phyloP scores from a whole-genome alignment of 2,113 vertebrate species.

The Tetrao urogallus region DNA sequence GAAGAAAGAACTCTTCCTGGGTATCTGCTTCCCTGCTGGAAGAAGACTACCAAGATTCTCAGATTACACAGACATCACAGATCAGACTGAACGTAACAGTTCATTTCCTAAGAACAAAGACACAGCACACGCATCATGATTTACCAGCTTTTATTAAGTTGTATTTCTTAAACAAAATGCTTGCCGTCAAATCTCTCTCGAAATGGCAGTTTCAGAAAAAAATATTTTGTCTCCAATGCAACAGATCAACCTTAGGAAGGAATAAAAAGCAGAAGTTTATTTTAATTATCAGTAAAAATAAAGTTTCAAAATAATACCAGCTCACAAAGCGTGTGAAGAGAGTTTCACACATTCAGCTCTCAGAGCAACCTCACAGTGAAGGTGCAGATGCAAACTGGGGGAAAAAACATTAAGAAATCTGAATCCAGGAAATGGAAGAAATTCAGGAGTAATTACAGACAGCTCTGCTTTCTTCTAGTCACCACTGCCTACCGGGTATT shows the following conservation, averaged over 20 bases:
- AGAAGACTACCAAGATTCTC: not conserved
- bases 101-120: not conserved
- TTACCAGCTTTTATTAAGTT: conserved; percentile 1
- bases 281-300: not conserved
- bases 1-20: not conserved
- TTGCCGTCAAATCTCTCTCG: not conserved
- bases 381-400: not conserved
- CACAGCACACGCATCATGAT: not conserved
- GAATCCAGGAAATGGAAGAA: not conserved
- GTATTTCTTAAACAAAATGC: not conserved
- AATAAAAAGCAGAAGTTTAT: not conserved
- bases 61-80: accelerated
- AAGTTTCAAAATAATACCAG: not conserved
- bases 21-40: accelerated
- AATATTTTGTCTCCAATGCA: not conserved
- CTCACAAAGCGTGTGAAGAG: not conserved
- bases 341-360: not conserved
- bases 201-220: not conserved
- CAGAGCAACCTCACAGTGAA: not conserved
- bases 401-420: not conserved
- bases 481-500: not conserved
- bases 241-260: not conserved
- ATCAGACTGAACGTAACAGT: not conserved
- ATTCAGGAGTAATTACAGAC: not conserved
- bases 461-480: not conserved